Evolutionary conservation across 2,113 vertebrate genomes (phyloP).

Genomic region (Ceyx margarethae): DNA sequence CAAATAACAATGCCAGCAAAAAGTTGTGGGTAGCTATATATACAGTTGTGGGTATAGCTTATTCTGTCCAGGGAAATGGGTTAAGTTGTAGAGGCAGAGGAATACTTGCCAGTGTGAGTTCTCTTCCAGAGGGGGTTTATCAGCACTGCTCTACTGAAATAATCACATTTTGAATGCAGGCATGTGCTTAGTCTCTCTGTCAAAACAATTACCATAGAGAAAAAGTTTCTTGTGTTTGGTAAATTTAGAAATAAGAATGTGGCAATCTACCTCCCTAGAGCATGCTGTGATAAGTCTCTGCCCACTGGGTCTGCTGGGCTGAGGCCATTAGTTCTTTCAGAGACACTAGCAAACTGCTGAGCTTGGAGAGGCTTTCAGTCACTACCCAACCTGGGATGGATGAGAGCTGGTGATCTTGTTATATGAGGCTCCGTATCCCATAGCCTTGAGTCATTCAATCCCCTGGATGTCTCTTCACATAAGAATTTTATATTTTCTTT

Average conservation of each 20-base stretch:
- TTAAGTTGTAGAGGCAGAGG: neutral
- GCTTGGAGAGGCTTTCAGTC: neutral
- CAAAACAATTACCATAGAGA: slow-evolving; percentile 8
- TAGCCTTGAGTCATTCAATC: neutral
- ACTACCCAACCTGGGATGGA: neutral
- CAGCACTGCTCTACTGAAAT: slow-evolving; percentile 1
- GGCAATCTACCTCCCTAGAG: neutral
- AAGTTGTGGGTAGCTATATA: neutral
- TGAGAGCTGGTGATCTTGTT: neutral
- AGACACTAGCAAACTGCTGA: neutral
- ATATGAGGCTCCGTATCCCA: neutral
- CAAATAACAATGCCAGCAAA: neutral
- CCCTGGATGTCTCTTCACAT: neutral
- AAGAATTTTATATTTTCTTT: neutral
- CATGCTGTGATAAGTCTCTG: neutral
- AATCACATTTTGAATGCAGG: neutral
- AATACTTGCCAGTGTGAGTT: neutral
- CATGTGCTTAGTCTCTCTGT: neutral
- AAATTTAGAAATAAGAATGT: neutral
- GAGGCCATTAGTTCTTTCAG: neutral
- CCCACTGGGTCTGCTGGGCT: neutral
- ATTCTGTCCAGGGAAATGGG: neutral
- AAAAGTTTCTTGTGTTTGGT: neutral
- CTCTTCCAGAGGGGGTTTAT: neutral
- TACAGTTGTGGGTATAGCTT: neutral